Percentiles rank a stretch among this genome's conserved stretches.
Conservation (phyloP, 1,140 invertebrate genomes). For the Philopotamus ludificatus region DNA sequence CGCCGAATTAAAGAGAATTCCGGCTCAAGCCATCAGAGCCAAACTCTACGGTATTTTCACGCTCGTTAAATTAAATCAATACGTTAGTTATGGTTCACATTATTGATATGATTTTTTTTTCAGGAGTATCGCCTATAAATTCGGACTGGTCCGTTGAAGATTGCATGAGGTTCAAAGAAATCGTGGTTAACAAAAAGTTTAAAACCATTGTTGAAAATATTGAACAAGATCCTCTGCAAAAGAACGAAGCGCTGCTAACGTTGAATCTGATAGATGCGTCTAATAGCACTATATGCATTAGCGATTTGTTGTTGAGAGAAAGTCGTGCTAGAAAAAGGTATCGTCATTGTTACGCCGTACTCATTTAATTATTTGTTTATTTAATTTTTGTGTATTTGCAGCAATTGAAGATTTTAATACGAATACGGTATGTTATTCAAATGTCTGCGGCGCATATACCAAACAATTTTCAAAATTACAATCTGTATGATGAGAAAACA, state of each 20-base stretch:
- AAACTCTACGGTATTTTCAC: conserved; percentile 46
- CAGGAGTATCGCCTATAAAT: conserved; percentile 58
- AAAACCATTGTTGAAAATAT: conserved; percentile 56
- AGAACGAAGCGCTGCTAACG: conserved; percentile 53
- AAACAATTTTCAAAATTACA: no score
- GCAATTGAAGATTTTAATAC: no score
- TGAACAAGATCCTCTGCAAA: conserved; percentile 52
- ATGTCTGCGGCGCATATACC: no score
- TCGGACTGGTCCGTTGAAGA: conserved; percentile 61
- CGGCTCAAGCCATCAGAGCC: conserved; percentile 53
- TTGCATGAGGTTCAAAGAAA: conserved; percentile 58
- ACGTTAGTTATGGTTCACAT: not conserved
- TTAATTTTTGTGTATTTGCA: no score
- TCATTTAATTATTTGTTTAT: no score
- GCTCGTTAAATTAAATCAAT: not conserved
- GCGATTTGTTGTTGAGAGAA: conserved; percentile 54
- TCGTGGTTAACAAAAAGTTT: conserved; percentile 59
- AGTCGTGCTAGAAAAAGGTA: conserved; percentile 49
- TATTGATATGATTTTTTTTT: conserved; percentile 32
- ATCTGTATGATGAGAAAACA: no score
- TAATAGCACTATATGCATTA: conserved; percentile 56
- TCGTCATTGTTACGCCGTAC: no score
- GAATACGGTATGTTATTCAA: no score
- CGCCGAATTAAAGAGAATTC: conserved; percentile 47
- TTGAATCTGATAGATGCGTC: conserved; percentile 60